Percentiles rank a stretch among this genome's conserved stretches.
phyloP scores from a whole-genome alignment of 2,888 invertebrate genomes.

The Microchrysa polita region DNA sequence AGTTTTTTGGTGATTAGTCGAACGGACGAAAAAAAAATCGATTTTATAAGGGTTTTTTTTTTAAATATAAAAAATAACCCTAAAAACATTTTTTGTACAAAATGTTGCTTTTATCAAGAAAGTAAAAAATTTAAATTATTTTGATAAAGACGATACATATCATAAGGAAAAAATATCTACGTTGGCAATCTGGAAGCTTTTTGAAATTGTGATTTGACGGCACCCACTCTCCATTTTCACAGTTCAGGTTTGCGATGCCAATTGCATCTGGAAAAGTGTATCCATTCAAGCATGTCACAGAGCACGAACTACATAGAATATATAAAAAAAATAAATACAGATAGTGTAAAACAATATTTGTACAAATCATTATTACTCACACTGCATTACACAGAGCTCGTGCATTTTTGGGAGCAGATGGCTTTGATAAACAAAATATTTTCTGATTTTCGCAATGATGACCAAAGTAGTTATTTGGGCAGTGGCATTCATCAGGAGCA shows the following conservation, averaged over 20 bases:
- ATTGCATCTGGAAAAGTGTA: constrained; percentile 80
- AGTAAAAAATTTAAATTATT: no score
- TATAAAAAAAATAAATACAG: no score
- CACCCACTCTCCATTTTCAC: constrained; percentile 76
- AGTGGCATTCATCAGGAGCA: constrained; percentile 78
- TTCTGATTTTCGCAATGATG: constrained; percentile 79
- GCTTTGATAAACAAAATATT: constrained; percentile 74
- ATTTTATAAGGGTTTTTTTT: no score
- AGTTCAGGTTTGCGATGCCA: constrained; percentile 72
- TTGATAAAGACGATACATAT: no score
- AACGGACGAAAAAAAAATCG: no score
- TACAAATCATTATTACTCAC: constrained; percentile 63
- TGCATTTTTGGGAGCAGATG: constrained; percentile 74
- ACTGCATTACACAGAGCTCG: constrained; percentile 70
- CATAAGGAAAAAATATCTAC: constrained; percentile 63
- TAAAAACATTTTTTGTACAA: no score
- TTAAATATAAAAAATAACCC: no score
- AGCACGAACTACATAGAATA: constrained; percentile 73
- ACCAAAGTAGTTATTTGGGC: constrained; percentile 77
- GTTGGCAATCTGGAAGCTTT: constrained; percentile 75
- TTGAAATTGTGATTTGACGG: constrained; percentile 72
- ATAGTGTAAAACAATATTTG: no score
- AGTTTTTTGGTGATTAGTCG: no score
- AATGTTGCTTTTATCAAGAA: no score
- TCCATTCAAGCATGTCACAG: constrained; percentile 72